Conservation (phyloP, 2,797 vertebrate genomes). For the Limosa lapponica region DNA sequence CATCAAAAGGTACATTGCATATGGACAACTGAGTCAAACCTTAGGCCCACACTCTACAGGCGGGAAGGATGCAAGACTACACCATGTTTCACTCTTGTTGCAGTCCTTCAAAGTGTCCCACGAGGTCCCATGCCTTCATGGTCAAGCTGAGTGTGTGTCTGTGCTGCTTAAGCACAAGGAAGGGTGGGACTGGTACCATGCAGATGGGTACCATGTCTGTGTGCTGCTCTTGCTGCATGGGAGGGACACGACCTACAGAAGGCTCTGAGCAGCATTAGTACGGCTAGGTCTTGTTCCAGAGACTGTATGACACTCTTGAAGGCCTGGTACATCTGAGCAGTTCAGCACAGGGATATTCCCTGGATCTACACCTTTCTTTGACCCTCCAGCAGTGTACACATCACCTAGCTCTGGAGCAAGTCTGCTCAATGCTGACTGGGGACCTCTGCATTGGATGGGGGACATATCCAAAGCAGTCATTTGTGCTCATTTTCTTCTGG, state of each 20-base stretch:
- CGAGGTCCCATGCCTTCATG: not conserved
- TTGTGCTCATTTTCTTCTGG: not conserved
- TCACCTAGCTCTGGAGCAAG: not conserved
- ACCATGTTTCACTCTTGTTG: not conserved
- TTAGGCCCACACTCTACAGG: not conserved
- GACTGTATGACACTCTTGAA: not conserved
- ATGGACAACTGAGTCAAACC: not conserved
- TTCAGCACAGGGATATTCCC: not conserved
- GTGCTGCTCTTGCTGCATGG: fast-evolving
- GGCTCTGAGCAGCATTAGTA: not conserved
- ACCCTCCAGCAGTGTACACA: fast-evolving
- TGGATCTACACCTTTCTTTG: not conserved
- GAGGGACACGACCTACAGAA: not conserved
- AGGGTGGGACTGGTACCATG: fast-evolving
- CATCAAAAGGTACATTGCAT: not conserved
- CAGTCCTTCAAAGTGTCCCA: not conserved
- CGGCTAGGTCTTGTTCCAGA: fast-evolving
- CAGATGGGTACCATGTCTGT: fast-evolving
- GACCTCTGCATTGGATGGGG: not conserved
- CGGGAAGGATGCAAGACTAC: not conserved
- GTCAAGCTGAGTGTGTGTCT: fast-evolving
- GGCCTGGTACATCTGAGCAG: not conserved
- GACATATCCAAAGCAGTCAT: not conserved
- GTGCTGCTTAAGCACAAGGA: not conserved
- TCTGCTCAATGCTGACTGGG: not conserved